Conservation (phyloP, 23 tunicate genomes). For the Styela clava region DNA sequence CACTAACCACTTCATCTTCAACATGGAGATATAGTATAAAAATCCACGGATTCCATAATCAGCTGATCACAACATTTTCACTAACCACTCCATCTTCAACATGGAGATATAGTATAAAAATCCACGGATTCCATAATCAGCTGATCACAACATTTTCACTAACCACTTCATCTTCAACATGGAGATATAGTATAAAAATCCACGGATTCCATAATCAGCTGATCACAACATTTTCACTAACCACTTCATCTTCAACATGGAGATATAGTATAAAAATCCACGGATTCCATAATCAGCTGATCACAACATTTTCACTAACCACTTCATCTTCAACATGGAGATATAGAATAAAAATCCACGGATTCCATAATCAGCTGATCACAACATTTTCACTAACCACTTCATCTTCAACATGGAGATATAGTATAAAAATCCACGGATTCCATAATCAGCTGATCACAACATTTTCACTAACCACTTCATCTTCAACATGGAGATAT, state of each 20-base stretch:
- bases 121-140: constrained; percentile 25
- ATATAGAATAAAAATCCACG: constrained; percentile 45
- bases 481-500: constrained; percentile 20
- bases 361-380: neutral
- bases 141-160: neutral
- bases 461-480: neutral
- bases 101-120: constrained; percentile 39
- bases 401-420: constrained; percentile 5
- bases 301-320: neutral
- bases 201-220: constrained; percentile 18
- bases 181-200: constrained; percentile 41
- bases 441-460: neutral
- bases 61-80: neutral
- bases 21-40: constrained; percentile 37
- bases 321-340: neutral
- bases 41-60: constrained; percentile 32
- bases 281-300: constrained; percentile 14
- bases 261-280: constrained; percentile 41
- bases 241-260: neutral
- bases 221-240: neutral
- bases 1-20: neutral
- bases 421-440: constrained; percentile 49
- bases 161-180: neutral
- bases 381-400: neutral
- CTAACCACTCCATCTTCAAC: neutral